Conservation (phyloP, 1,140 invertebrate species). For the Daktulosphaira vitifoliae region DNA sequence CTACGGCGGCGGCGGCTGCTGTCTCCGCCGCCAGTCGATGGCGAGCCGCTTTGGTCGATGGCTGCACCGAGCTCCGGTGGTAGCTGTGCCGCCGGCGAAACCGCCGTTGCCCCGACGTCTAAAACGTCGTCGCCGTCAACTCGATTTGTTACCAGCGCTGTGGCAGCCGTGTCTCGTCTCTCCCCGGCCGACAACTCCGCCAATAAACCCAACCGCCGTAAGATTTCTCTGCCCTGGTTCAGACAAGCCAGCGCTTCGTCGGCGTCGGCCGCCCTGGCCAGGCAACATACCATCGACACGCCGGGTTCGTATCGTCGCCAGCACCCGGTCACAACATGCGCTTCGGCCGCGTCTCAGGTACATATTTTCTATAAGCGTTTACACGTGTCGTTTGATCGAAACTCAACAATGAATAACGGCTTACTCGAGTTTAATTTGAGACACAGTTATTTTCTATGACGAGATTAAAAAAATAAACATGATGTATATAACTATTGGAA, state of each 20-base stretch:
- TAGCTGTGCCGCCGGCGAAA: constrained; percentile 24
- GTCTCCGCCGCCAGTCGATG: constrained; percentile 39
- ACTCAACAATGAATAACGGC: no score
- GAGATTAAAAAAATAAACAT: no score
- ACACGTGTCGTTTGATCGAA: neutral
- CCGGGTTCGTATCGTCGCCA: constrained; percentile 71
- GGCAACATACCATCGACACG: constrained; percentile 83
- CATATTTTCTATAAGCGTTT: neutral
- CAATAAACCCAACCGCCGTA: constrained; percentile 48
- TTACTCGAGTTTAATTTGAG: no score
- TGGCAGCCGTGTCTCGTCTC: neutral
- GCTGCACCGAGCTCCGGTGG: constrained; percentile 42
- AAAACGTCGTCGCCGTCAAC: constrained; percentile 1
- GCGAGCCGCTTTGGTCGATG: constrained; percentile 40
- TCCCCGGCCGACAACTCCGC: neutral
- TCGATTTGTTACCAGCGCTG: neutral
- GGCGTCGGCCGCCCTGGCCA: constrained; percentile 58
- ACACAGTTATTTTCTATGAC: no score
- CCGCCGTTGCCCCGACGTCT: constrained; percentile 38
- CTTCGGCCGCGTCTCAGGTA: constrained; percentile 47
- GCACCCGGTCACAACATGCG: constrained; percentile 52
- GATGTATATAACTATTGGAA: no score
- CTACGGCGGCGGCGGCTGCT: constrained; percentile 33
- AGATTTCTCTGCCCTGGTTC: constrained; percentile 83
- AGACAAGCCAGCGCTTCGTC: constrained; percentile 50